A percentile compares a stretch with the other conserved stretches of the same genome.
These are phyloP conservation scores for Microdon myrmicae DNA, from an alignment of 2,888 invertebrate species.

Conservation along the genomic window DNA sequence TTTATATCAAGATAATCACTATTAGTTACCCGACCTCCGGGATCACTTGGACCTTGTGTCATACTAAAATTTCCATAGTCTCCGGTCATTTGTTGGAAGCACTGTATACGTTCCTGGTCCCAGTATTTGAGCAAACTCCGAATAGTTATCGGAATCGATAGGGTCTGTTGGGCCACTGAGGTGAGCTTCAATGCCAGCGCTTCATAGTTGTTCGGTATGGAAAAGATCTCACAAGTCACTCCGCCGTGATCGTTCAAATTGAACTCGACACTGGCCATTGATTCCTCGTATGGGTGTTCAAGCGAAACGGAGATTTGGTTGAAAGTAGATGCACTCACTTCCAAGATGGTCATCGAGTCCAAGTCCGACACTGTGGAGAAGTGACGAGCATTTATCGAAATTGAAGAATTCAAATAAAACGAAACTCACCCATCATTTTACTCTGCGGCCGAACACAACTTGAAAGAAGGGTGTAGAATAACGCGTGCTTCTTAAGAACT, in stretches of 20 bases:
- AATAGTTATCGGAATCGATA: slow-evolving; percentile 93
- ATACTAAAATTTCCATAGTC: slow-evolving; percentile 70
- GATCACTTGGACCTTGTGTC: slow-evolving; percentile 70
- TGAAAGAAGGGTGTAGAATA: slow-evolving; percentile 88
- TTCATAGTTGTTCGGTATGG: slow-evolving; percentile 69
- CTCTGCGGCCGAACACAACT: slow-evolving; percentile 88
- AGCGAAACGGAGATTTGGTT: slow-evolving; percentile 89
- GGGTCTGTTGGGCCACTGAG: slow-evolving; percentile 83
- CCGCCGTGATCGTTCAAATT: slow-evolving; percentile 84
- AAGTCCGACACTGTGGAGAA: slow-evolving; percentile 48
- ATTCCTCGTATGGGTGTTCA: slow-evolving; percentile 92
- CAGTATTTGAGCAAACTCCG: slow-evolving; percentile 86
- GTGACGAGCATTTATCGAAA: background rate
- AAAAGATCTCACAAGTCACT: slow-evolving; percentile 81
- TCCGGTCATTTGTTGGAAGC: slow-evolving; percentile 65
- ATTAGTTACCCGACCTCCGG: slow-evolving; percentile 71
- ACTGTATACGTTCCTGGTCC: slow-evolving; percentile 78
- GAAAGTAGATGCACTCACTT: slow-evolving; percentile 89
- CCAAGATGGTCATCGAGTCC: slow-evolving; percentile 79
- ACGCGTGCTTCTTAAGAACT: slow-evolving; percentile 86
- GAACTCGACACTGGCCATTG: slow-evolving; percentile 91
- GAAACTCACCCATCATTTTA: slow-evolving; percentile 74
- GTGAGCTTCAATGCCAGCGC: slow-evolving; percentile 66
- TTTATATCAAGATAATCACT: slow-evolving; percentile 59
- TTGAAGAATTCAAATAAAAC: background rate